Conservation (phyloP, 2,113 vertebrate genomes). For the Odontophorus gujanensis region DNA sequence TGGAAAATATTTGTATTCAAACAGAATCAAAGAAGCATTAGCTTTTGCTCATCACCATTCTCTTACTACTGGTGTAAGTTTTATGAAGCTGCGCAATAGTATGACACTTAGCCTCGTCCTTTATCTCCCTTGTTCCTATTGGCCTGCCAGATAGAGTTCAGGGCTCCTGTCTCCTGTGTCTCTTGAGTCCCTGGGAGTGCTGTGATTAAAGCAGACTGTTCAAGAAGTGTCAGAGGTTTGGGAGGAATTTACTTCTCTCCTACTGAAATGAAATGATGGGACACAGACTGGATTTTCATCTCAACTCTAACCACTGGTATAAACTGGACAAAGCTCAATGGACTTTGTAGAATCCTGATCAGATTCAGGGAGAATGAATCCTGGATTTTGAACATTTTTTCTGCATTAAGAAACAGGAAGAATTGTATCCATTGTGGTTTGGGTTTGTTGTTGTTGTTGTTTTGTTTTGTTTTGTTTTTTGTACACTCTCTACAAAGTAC, state of each 20-base stretch:
- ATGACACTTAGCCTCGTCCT: neutral
- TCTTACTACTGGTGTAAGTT: neutral
- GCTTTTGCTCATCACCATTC: neutral
- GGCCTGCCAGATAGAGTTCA: neutral
- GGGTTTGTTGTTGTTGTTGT: too few species aligned
- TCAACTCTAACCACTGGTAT: neutral
- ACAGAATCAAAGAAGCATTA: neutral
- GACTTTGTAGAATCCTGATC: neutral
- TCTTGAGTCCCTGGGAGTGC: neutral
- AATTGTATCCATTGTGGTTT: neutral
- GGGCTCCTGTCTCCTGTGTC: neutral
- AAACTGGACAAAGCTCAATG: neutral
- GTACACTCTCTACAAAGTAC: neutral
- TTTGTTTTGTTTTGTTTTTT: neutral
- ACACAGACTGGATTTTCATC: neutral
- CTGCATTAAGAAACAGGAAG: neutral
- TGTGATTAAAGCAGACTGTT: neutral
- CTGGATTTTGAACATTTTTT: neutral
- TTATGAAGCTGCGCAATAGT: neutral
- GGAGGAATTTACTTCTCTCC: neutral
- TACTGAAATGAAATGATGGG: neutral
- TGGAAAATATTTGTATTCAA: neutral
- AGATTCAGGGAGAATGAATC: neutral
- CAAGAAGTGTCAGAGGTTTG: neutral
- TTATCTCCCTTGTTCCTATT: neutral